Conservation (phyloP, 2,888 invertebrate genomes). For the Odontocolon sp. region DNA sequence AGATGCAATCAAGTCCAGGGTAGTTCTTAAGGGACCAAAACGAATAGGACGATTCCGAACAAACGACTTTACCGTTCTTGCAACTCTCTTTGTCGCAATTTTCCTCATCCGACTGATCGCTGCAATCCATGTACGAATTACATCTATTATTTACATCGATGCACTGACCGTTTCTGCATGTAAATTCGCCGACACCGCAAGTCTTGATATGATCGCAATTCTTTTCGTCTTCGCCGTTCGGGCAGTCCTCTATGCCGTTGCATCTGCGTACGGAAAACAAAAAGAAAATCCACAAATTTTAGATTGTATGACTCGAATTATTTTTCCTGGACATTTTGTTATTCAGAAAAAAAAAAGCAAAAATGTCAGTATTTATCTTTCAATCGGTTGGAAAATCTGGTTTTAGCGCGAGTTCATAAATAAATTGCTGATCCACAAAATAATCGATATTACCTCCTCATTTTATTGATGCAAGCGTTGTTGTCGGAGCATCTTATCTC, state of each 20-base stretch:
- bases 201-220: constrained; percentile 76
- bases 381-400: no score
- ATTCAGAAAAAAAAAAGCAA: background rate
- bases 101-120: constrained; percentile 84
- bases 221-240: constrained; percentile 83
- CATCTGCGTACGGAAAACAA: constrained; percentile 76
- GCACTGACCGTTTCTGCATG: constrained; percentile 83
- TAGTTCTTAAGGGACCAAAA: constrained; percentile 2
- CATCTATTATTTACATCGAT: constrained; percentile 81
- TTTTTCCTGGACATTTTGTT: no score
- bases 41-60: background rate
- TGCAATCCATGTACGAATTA: constrained; percentile 82
- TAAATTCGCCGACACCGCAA: constrained; percentile 81
- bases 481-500: constrained; percentile 81
- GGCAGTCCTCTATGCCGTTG: constrained; percentile 83
- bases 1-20: constrained; percentile 9
- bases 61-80: constrained; percentile 52
- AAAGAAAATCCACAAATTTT: background rate
- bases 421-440: background rate
- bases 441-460: constrained; percentile 64
- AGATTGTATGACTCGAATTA: no score
- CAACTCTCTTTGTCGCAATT: constrained; percentile 78
- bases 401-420: no score
- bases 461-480: constrained; percentile 80
- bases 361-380: background rate